Conservation (phyloP, 2,888 invertebrate species). For the Pocota personata region DNA sequence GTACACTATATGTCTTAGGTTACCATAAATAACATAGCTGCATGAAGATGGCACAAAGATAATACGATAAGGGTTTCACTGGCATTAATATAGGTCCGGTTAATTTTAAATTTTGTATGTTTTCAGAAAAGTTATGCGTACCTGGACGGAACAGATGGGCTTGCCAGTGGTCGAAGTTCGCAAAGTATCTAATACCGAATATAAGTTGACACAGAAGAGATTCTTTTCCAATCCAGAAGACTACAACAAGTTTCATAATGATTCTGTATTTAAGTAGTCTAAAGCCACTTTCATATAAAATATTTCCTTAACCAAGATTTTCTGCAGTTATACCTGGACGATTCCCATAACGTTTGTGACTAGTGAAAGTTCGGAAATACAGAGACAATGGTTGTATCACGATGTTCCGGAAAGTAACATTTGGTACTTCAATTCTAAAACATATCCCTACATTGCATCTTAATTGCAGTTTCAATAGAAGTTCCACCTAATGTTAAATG, state of each 20-base stretch:
- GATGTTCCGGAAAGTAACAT: slow-evolving; percentile 19
- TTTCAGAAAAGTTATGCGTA: slow-evolving; percentile 88
- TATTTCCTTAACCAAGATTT: slow-evolving; percentile 8
- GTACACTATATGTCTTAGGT: too few relatives aligned
- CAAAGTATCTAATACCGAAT: slow-evolving; percentile 82
- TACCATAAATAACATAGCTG: too few relatives aligned
- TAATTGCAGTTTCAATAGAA: slow-evolving; percentile 79
- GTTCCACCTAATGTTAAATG: slow-evolving; percentile 84
- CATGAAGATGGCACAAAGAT: too few relatives aligned
- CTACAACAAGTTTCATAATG: slow-evolving; percentile 81
- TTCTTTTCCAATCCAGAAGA: slow-evolving; percentile 88
- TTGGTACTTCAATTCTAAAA: not conserved
- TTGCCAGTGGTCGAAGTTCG: slow-evolving; percentile 89
- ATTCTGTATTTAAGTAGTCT: slow-evolving; percentile 83
- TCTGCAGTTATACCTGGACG: slow-evolving; percentile 90
- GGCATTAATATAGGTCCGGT: too few relatives aligned
- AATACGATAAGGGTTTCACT: too few relatives aligned
- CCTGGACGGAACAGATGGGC: slow-evolving; percentile 95
- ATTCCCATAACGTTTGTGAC: slow-evolving; percentile 91
- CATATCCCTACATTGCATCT: not conserved
- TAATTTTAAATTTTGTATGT: slow-evolving; percentile 9
- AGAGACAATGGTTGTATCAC: slow-evolving; percentile 77
- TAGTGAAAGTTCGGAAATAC: slow-evolving; percentile 80
- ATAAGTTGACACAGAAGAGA: slow-evolving; percentile 87
- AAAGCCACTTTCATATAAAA: not conserved